phyloP scores from a whole-genome alignment of 2,888 invertebrate genomes.

The Platerodrilus igneus region DNA sequence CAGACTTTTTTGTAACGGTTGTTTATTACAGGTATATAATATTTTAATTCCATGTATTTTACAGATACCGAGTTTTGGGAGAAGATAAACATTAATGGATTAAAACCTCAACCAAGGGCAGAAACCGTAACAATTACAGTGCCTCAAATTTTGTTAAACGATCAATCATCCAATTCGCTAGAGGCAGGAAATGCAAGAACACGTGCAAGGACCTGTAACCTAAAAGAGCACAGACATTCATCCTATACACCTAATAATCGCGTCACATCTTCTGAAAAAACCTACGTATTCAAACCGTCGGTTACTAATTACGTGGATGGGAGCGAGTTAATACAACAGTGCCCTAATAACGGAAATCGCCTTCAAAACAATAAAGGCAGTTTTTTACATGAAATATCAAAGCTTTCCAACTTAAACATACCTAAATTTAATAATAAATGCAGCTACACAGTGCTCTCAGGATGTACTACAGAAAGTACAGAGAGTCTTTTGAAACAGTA shows the following conservation, averaged over 20 bases:
- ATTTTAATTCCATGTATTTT: slow-evolving; percentile 30
- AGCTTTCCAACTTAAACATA: slow-evolving; percentile 66
- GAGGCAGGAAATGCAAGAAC: slow-evolving; percentile 36
- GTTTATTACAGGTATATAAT: too few species aligned
- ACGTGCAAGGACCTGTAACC: slow-evolving; percentile 41
- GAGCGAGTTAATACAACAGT: slow-evolving; percentile 39
- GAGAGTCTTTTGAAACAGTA: slow-evolving; percentile 55
- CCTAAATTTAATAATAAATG: slow-evolving; percentile 63
- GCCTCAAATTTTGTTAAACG: slow-evolving; percentile 51
- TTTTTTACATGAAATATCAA: slow-evolving; percentile 63
- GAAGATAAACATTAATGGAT: slow-evolving; percentile 57
- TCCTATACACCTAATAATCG: slow-evolving; percentile 47
- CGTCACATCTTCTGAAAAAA: slow-evolving; percentile 45
- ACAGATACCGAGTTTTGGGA: slow-evolving; percentile 73
- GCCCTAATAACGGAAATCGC: slow-evolving; percentile 34
- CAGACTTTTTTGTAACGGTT: too few species aligned
- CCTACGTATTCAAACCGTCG: slow-evolving; percentile 48
- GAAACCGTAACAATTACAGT: slow-evolving; percentile 65
- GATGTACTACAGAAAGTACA: slow-evolving; percentile 58
- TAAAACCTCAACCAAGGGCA: slow-evolving; percentile 64
- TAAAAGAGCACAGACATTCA: slow-evolving; percentile 45
- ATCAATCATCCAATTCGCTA: slow-evolving; percentile 34
- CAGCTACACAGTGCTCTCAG: slow-evolving; percentile 64
- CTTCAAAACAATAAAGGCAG: slow-evolving; percentile 35
- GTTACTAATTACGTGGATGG: slow-evolving; percentile 49